Percentiles rank a stretch among this genome's conserved stretches.
phyloP scores from a whole-genome alignment of 2,113 vertebrate species.

The Panthera uncia region DNA sequence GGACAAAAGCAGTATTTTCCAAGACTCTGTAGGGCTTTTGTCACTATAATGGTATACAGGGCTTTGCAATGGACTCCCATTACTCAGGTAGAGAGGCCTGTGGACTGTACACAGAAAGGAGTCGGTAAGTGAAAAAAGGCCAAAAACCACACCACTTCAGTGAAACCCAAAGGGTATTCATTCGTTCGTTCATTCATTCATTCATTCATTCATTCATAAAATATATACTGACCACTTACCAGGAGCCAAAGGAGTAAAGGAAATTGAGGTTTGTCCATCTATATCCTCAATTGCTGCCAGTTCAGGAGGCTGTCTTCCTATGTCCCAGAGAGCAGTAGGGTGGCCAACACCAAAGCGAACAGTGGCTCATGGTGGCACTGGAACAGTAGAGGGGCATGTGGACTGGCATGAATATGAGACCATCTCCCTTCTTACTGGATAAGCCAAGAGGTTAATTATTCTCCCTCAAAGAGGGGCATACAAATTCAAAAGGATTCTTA shows the following conservation, averaged over 20 bases:
- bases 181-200: background rate
- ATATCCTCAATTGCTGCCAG: background rate
- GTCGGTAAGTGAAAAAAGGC: background rate
- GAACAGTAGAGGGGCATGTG: background rate
- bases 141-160: background rate
- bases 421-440: background rate
- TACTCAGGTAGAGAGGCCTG: background rate
- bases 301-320: accelerated
- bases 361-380: background rate
- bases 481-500: background rate
- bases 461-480: background rate
- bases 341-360: background rate
- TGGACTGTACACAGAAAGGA: background rate
- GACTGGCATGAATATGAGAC: background rate
- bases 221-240: background rate
- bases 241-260: background rate
- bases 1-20: background rate
- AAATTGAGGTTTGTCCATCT: background rate
- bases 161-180: background rate
- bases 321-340: accelerated
- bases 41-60: background rate
- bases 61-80: background rate
- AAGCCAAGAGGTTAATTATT: background rate
- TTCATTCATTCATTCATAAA: background rate
- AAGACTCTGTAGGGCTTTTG: background rate